These are phyloP conservation scores for Tiliqua scincoides DNA, from an alignment of 2,113 vertebrate species.

Conservation along the genomic window DNA sequence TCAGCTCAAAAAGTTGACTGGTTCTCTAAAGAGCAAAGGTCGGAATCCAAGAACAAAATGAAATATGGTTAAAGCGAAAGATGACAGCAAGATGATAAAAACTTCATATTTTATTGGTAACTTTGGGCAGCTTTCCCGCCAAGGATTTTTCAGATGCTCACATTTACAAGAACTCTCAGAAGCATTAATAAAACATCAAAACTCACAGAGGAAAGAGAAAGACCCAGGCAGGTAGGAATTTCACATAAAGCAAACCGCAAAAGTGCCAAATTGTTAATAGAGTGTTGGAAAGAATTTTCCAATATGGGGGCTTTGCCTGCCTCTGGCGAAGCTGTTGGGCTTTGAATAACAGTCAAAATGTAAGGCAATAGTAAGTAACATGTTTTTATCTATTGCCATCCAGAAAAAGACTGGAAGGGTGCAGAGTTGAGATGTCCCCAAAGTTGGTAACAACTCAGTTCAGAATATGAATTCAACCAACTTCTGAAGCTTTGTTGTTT, in stretches of 20 bases:
- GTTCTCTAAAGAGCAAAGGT: neutral
- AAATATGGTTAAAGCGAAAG: slow-evolving; percentile 19
- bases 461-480: neutral
- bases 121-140: slow-evolving; percentile 1
- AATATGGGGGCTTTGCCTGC: neutral
- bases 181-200: slow-evolving; percentile 31
- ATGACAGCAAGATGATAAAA: neutral
- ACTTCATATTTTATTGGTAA: slow-evolving; percentile 7
- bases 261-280: neutral
- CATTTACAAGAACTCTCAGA: neutral
- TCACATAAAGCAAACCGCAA: neutral
- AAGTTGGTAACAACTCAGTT: neutral
- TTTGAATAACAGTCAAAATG: neutral
- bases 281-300: neutral
- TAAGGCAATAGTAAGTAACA: neutral
- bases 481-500: neutral
- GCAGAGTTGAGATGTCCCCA: rapidly evolving
- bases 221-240: neutral
- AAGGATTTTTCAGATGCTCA: neutral
- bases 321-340: neutral
- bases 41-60: neutral
- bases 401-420: neutral
- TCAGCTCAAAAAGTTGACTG: neutral
- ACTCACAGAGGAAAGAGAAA: neutral
- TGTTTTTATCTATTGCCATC: neutral